Base-by-base conservation (phyloP, 2,888 invertebrate genomes). In the Baronia brevicornis region DNA sequence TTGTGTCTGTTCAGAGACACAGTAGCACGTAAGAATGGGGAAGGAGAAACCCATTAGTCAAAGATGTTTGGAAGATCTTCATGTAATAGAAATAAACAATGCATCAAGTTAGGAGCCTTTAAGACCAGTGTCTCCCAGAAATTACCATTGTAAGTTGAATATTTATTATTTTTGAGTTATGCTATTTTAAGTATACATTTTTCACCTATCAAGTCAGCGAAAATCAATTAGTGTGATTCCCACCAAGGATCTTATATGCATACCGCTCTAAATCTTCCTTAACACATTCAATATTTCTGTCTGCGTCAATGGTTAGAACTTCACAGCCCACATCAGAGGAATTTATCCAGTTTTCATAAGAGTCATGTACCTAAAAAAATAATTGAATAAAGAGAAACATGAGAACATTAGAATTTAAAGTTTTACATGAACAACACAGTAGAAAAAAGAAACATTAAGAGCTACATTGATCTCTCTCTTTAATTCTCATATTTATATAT, bases 221-320 rank as follows among this genome's bases (percentile, higher is more conserved):
- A n/a, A 19, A 15, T 52, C 48, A 80, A 41, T 77, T 79, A 1
- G 84, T 80, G 38, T 84, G 74, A 41, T 84, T 82, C 6, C 82
- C 82, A 1, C 82, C 84, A 0, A 84, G 54, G 41, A 85, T 82
- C 42, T 79, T 82, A 25, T 69, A 79, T 3, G 74, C 57, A 44
- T 84, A 79, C 46, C 77, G 54, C 28, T 73, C 66, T n/a, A 85
- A 51, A 40, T 85, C 84, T 28, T 77, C 61, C 5, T 45, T 53
- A 0, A 85, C 84, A 2, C 17, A 18, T 0, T 65, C 55, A 0
- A 85, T 34, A 2, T 49, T 51, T 35, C 70, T 57, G 36, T 84
- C 62, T 3, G 84, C 84, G 26, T 85, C 78, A 19, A 85, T 75
- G 0, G 78, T 78, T 26, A 85, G 50, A 32, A 85, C 79, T 49